Evolutionary conservation across 2,888 invertebrate species (phyloP).

Genomic region (Odontothrips loti): DNA sequence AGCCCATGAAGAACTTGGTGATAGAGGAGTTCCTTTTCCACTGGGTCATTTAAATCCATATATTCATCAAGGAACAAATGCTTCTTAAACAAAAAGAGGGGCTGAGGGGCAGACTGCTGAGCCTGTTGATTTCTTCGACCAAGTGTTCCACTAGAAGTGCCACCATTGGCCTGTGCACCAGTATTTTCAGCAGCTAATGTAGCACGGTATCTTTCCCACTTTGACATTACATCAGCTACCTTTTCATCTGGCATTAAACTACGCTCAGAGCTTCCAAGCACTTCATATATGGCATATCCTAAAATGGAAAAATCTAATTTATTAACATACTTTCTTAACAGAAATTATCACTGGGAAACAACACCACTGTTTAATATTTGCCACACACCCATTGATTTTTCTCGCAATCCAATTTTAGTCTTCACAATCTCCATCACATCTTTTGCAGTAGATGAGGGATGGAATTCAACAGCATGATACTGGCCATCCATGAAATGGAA

Average conservation of each 20-base stretch:
- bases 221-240: conserved; percentile 89
- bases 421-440: conserved; percentile 84
- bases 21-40: conserved; percentile 89
- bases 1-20: conserved; percentile 90
- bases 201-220: conserved; percentile 85
- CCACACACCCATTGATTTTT: conserved; percentile 71
- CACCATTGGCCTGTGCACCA: conserved; percentile 45
- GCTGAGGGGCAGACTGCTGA: conserved; percentile 41
- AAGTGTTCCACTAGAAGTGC: conserved; percentile 42
- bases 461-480: conserved; percentile 91
- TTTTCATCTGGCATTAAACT: conserved; percentile 81
- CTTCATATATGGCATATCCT: conserved; percentile 92
- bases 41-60: conserved; percentile 73
- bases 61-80: conserved; percentile 76
- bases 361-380: conserved; percentile 15
- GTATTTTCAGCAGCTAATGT: conserved; percentile 55
- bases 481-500: conserved; percentile 92
- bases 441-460: conserved; percentile 85
- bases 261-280: conserved; percentile 79
- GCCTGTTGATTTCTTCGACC: conserved; percentile 47
- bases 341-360: background rate
- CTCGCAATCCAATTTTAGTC: conserved; percentile 81
- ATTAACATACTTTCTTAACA: conserved; percentile 27
- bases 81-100: conserved; percentile 73
- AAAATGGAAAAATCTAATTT: conserved; percentile 35